A percentile compares a stretch with the other conserved stretches of the same genome.
These are phyloP conservation scores for Callimorpha dominula DNA, from an alignment of 2,888 invertebrate genomes.

Conservation along the genomic window DNA sequence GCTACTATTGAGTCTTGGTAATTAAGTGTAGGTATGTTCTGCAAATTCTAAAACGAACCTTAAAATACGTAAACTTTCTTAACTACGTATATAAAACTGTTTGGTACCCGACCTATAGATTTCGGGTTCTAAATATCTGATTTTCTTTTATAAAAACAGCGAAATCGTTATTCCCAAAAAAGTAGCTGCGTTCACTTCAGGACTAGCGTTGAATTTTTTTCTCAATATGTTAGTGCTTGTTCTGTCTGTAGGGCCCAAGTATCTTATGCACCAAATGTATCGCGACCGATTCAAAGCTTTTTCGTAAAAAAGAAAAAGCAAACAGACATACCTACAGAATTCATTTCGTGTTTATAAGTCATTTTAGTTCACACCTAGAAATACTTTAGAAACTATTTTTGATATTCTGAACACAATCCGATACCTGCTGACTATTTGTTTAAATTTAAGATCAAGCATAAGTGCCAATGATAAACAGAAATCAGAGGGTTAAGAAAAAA, in stretches of 20 bases:
- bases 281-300: no score
- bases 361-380: neutral
- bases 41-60: neutral
- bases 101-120: no score
- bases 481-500: neutral
- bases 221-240: neutral
- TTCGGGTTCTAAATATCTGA: no score
- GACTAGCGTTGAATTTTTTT: neutral
- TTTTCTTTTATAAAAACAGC: no score
- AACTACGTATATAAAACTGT: no score
- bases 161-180: neutral
- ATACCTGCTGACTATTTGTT: neutral
- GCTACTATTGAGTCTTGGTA: conserved; percentile 4
- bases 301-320: no score
- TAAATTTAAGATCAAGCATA: neutral
- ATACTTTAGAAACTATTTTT: no score
- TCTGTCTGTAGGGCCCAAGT: neutral
- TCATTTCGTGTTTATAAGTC: no score
- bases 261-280: no score
- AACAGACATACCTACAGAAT: no score
- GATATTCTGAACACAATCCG: no score
- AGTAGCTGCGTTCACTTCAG: neutral
- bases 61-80: no score
- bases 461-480: neutral
- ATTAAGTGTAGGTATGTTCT: neutral